Conservation (phyloP, 2,113 vertebrate genomes). For the Phrynocephalus versicolor region DNA sequence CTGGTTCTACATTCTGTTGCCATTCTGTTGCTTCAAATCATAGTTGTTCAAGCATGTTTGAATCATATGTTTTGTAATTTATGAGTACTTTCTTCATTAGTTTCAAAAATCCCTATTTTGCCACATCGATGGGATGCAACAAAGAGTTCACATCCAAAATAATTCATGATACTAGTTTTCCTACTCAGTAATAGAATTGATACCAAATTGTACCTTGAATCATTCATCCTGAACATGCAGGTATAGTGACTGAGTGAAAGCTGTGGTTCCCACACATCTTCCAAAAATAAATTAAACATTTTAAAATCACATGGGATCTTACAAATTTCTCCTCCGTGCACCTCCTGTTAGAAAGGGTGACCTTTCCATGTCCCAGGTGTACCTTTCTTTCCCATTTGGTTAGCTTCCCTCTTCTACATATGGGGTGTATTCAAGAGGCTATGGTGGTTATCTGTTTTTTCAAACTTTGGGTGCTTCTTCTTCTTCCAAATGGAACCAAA, state of each 20-base stretch:
- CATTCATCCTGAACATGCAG: background rate
- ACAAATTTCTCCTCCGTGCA: background rate
- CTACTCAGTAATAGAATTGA: background rate
- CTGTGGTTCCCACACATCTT: background rate
- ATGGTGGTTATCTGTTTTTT: background rate
- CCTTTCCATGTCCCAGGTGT: background rate
- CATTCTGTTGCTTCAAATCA: conserved; percentile 43
- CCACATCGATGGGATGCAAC: background rate
- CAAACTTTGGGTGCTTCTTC: background rate
- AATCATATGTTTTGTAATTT: background rate
- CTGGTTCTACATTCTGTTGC: conserved; percentile 49
- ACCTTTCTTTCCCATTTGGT: background rate
- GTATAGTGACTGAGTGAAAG: conserved; percentile 17
- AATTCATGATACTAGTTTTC: conserved; percentile 4
- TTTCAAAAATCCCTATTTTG: conserved; percentile 6
- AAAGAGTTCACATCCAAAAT: conserved; percentile 6
- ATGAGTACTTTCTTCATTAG: background rate
- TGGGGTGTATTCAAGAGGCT: background rate
- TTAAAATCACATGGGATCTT: background rate
- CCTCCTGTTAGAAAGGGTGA: background rate
- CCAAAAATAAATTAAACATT: background rate
- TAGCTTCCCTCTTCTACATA: background rate
- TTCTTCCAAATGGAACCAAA: too few species aligned
- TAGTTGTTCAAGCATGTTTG: conserved; percentile 5
- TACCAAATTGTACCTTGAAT: conserved; percentile 3